Percentiles rank a stretch among this genome's conserved stretches.
These are phyloP conservation scores for Netelia virgata DNA, from an alignment of 2,888 invertebrate species.

Conservation along the genomic window DNA sequence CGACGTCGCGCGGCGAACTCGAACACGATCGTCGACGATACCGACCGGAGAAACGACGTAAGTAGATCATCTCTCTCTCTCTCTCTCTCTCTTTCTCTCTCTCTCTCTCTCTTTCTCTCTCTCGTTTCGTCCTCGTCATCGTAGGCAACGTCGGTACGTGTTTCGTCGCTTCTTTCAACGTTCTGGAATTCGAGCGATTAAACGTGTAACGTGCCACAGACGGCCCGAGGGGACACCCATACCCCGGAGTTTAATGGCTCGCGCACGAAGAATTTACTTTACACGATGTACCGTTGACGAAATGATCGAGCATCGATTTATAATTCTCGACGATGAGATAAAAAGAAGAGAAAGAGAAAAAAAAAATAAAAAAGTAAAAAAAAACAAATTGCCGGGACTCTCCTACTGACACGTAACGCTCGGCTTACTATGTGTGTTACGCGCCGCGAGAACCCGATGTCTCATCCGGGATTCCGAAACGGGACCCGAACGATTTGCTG, in stretches of 20 bases:
- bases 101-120: no score
- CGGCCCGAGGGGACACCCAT: no score
- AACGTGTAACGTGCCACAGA: no score
- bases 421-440: conserved; percentile 51
- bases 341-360: neutral
- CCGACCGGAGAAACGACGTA: conserved; percentile 13
- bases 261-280: conserved; percentile 31
- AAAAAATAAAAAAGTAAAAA: neutral
- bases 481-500: conserved; percentile 47
- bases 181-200: neutral
- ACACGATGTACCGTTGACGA: conserved; percentile 61
- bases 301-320: conserved; percentile 53
- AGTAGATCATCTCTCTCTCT: conserved; percentile 28
- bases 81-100: neutral
- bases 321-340: conserved; percentile 13
- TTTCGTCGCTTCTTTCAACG: neutral
- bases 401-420: conserved; percentile 49
- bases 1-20: neutral
- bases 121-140: neutral
- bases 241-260: neutral
- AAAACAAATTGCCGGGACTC: neutral
- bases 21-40: conserved; percentile 20
- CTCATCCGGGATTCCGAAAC: conserved; percentile 63
- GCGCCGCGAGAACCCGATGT: conserved; percentile 16
- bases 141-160: no score